phyloP scores from a whole-genome alignment of 2,797 vertebrate species.

The Malurus splendens region DNA sequence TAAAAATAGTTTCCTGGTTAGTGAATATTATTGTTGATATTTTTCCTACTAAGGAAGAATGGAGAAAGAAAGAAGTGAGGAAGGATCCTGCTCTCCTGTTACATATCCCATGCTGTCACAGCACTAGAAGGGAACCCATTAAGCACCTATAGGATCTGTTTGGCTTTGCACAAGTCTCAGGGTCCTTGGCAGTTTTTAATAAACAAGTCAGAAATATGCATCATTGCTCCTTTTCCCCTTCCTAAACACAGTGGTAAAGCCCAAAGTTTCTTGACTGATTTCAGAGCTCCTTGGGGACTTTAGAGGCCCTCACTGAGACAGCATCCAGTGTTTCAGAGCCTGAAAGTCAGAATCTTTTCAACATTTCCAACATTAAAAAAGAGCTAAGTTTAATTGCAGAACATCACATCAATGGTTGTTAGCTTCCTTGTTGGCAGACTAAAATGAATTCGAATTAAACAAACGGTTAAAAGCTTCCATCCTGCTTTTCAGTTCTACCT shows the following conservation, averaged over 20 bases:
- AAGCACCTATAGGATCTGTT: neutral
- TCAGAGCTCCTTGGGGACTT: neutral
- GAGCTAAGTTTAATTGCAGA: neutral
- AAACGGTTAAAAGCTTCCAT: neutral
- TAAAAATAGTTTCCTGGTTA: neutral
- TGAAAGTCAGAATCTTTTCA: neutral
- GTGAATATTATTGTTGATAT: neutral
- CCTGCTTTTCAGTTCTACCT: neutral
- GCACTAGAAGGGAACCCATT: rapidly evolving
- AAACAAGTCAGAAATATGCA: neutral
- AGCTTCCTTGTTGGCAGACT: neutral
- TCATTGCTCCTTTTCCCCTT: neutral
- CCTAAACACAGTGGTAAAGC: neutral
- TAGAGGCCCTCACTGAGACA: neutral
- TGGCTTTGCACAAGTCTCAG: neutral
- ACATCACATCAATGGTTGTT: neutral
- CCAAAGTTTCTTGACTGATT: neutral
- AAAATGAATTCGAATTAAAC: rapidly evolving
- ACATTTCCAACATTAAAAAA: neutral
- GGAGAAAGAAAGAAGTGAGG: neutral
- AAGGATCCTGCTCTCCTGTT: neutral
- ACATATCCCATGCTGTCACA: neutral
- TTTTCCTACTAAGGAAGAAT: neutral
- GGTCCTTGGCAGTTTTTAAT: neutral
- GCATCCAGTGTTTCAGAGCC: neutral